A percentile compares a stretch with the other conserved stretches of the same genome.
Evolutionary conservation across 1,140 invertebrate species (phyloP).

Genomic region (Drosophila pseudoananassae): DNA sequence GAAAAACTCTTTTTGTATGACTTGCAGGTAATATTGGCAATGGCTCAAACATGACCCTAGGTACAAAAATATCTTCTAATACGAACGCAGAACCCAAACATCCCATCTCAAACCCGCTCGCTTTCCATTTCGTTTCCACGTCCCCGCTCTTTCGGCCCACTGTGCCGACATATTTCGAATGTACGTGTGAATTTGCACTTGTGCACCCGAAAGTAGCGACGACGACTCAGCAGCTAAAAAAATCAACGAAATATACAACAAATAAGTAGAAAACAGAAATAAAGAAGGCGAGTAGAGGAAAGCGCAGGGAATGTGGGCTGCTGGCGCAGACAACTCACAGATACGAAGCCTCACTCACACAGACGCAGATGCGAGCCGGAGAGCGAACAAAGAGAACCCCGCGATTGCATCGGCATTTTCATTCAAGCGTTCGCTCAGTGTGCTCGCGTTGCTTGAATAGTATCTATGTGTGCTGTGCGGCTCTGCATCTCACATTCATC

Average conservation of each 20-base stretch:
- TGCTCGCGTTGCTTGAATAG: slow-evolving; percentile 4
- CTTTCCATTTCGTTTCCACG: not conserved
- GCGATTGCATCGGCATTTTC: slow-evolving; percentile 81
- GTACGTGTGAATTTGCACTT: slow-evolving; percentile 81
- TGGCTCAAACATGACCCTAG: no score
- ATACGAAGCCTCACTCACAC: slow-evolving; percentile 9
- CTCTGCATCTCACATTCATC: slow-evolving; percentile 60
- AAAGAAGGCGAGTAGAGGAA: slow-evolving; percentile 69
- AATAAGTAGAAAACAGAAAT: slow-evolving; percentile 64
- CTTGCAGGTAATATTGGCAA: not conserved
- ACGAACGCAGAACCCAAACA: not conserved
- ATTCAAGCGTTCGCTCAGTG: slow-evolving; percentile 63
- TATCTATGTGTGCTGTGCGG: slow-evolving; percentile 25
- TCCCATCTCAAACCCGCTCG: no score
- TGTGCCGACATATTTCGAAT: slow-evolving; percentile 74
- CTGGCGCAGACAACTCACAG: slow-evolving; percentile 6
- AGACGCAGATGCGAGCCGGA: slow-evolving; percentile 7
- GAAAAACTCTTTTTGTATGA: not conserved
- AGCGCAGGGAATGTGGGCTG: slow-evolving; percentile 45
- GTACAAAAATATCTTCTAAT: not conserved
- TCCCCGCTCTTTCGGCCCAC: slow-evolving; percentile 49
- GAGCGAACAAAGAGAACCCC: slow-evolving; percentile 54
- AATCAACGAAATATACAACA: slow-evolving; percentile 42
- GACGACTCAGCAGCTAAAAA: slow-evolving; percentile 26
- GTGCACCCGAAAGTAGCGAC: slow-evolving; percentile 66